Evolutionary conservation across 2,797 vertebrate genomes (phyloP).

Genomic region (Catharus ustulatus): DNA sequence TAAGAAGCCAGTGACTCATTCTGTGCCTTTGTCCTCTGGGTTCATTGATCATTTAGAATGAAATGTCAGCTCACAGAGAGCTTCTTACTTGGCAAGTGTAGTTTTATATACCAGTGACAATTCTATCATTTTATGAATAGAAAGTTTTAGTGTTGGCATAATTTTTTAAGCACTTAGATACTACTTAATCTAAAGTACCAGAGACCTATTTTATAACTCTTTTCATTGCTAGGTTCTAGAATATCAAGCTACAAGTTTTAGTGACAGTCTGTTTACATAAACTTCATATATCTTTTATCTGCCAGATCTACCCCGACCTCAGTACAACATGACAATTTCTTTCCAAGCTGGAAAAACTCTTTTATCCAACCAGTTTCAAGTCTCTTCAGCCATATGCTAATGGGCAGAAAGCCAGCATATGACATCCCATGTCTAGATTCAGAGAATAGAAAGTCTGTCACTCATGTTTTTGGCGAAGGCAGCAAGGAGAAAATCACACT

Average conservation of each 20-base stretch:
- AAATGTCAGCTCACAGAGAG: not conserved
- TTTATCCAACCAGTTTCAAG: not conserved
- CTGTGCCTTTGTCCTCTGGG: not conserved
- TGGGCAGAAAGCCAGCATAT: not conserved
- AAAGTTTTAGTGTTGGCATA: not conserved
- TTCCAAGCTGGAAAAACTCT: not conserved
- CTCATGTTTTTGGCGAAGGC: conserved; percentile 23
- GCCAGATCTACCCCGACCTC: not conserved
- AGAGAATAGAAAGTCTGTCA: conserved; percentile 32
- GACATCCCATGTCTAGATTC: conserved; percentile 16
- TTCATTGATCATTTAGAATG: not conserved
- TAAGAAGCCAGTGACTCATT: conserved; percentile 19
- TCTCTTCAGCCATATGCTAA: conserved; percentile 21
- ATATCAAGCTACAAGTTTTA: not conserved
- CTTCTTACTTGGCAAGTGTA: not conserved
- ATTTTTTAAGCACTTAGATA: not conserved
- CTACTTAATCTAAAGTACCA: not conserved
- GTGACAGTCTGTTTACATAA: not conserved
- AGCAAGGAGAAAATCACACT: conserved; percentile 23
- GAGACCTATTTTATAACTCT: not conserved
- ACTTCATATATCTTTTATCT: not conserved
- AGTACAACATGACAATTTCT: not conserved
- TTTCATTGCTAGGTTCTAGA: not conserved
- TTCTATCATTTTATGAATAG: not conserved
- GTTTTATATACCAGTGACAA: not conserved